Conservation (phyloP, 2,113 vertebrate species). For the mouse (Mus musculus) region DNA sequence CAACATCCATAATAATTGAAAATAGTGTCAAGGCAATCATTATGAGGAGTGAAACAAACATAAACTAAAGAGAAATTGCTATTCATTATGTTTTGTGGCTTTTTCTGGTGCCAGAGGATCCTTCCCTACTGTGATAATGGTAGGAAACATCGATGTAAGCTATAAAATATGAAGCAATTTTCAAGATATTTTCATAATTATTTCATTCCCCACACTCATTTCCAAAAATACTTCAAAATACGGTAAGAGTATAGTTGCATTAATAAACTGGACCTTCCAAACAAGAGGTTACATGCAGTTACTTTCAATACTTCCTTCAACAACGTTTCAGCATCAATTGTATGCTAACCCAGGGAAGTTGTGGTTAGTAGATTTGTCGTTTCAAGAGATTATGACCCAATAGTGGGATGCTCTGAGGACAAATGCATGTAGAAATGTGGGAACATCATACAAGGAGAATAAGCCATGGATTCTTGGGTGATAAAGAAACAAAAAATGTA, state of each 20-base stretch:
- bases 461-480: no score
- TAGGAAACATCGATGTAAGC: conserved; percentile 7
- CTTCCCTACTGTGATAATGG: conserved; percentile 70
- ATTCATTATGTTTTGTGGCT: conserved; percentile 65
- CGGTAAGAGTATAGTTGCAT: neutral
- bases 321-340: neutral
- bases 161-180: conserved; percentile 67
- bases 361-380: neutral
- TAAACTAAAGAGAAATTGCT: conserved; percentile 65
- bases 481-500: neutral
- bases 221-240: conserved; percentile 49
- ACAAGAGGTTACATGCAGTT: neutral
- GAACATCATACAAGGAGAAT: neutral
- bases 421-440: accelerated
- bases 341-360: neutral
- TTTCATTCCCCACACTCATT: conserved; percentile 57
- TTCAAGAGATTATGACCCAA: neutral
- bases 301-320: neutral
- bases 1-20: conserved; percentile 67
- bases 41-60: conserved; percentile 59
- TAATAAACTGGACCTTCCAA: neutral
- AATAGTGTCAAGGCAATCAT: conserved; percentile 65
- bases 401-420: no score
- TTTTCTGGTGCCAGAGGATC: conserved; percentile 33
- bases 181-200: conserved; percentile 74